Conservation (phyloP, 2,113 vertebrate genomes). For the Tapirus terrestris region DNA sequence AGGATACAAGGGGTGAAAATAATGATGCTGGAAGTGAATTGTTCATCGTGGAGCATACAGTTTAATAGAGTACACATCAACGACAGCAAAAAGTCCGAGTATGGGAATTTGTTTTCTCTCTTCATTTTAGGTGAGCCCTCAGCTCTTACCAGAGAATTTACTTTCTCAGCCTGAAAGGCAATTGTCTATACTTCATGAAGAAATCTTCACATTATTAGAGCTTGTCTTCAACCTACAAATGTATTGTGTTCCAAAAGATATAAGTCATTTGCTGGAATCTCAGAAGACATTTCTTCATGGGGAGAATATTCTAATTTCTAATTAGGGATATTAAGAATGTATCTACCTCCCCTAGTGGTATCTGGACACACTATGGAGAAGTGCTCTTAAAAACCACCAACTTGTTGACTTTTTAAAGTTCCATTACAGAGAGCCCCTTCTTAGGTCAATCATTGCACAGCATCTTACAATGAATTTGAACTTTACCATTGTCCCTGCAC, state of each 20-base stretch:
- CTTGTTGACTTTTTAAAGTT: background rate
- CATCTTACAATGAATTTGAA: background rate
- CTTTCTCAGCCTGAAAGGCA: background rate
- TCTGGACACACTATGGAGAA: too few relatives aligned
- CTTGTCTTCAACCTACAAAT: background rate
- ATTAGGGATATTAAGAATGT: background rate
- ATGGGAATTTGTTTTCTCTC: background rate
- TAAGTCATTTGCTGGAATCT: background rate
- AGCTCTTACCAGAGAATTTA: background rate
- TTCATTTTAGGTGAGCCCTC: background rate
- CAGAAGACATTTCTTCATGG: background rate
- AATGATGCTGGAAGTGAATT: background rate
- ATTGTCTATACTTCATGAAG: background rate
- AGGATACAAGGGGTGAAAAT: background rate
- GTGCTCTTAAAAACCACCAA: background rate
- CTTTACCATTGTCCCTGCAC: background rate
- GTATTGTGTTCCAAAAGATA: background rate
- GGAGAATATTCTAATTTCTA: background rate
- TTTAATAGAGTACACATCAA: background rate
- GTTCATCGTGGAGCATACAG: background rate
- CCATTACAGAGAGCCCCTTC: background rate
- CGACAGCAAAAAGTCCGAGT: background rate
- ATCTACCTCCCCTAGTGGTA: background rate
- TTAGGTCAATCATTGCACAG: background rate
- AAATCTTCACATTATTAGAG: background rate